Evolutionary conservation across 2,888 invertebrate species (phyloP).

Genomic region (Andrena flavipes): DNA sequence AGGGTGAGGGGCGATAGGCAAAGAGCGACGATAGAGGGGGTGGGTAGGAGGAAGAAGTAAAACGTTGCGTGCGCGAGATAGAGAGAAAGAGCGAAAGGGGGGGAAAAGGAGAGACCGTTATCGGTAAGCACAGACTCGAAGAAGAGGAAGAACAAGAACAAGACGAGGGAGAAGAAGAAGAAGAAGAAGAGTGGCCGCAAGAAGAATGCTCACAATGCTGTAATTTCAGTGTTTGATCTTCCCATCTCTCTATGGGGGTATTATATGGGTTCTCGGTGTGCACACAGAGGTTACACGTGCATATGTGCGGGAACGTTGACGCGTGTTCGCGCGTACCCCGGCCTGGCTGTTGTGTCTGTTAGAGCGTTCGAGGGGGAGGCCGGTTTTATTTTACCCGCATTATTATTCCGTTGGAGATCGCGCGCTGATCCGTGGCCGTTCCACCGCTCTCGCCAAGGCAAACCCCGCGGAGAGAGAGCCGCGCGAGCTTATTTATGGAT

Average conservation of each 20-base stretch:
- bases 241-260: slow-evolving; percentile 80
- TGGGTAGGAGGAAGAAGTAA: slow-evolving; percentile 23
- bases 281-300: slow-evolving; percentile 35
- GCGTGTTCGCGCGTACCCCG: slow-evolving; percentile 41
- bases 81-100: slow-evolving; percentile 33
- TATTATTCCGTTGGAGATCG: slow-evolving; percentile 85
- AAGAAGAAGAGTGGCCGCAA: slow-evolving; percentile 73
- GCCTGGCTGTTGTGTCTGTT: slow-evolving; percentile 26
- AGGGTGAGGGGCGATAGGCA: slow-evolving; percentile 65
- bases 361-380: slow-evolving; percentile 66
- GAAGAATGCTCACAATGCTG: slow-evolving; percentile 83
- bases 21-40: slow-evolving; percentile 41
- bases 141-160: slow-evolving; percentile 35
- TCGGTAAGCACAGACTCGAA: slow-evolving; percentile 59
- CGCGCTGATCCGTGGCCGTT: slow-evolving; percentile 80
- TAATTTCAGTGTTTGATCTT: slow-evolving; percentile 84
- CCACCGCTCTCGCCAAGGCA: slow-evolving; percentile 72
- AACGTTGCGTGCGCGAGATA: slow-evolving; percentile 33
- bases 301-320: slow-evolving; percentile 29
- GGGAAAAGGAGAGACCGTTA: slow-evolving; percentile 51
- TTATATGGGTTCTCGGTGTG: slow-evolving; percentile 77
- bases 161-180: slow-evolving; percentile 44
- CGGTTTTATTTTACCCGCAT: slow-evolving; percentile 84
- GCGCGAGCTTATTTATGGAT: slow-evolving; percentile 82
- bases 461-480: slow-evolving; percentile 68